Evolutionary conservation across 2,797 vertebrate species (phyloP).

Genomic region (Esox masquinongy): DNA sequence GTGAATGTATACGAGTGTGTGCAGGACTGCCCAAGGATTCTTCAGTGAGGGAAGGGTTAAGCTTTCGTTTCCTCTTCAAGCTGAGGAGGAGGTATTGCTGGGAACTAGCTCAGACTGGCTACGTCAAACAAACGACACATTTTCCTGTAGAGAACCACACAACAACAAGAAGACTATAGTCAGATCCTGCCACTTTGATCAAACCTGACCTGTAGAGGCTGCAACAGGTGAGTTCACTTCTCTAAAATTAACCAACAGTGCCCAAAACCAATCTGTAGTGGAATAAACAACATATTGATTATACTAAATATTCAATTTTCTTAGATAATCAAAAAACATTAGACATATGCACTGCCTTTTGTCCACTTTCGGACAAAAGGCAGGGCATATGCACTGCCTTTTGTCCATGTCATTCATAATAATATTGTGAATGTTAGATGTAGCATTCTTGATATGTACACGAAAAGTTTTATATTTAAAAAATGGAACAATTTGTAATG

Average conservation of each 20-base stretch:
- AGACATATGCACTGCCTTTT: too few species aligned
- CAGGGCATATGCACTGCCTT: too few species aligned
- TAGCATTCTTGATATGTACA: too few species aligned
- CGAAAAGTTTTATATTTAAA: too few species aligned
- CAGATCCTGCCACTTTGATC: background rate
- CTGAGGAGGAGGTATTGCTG: background rate
- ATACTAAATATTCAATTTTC: background rate
- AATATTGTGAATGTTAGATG: too few species aligned
- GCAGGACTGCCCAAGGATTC: background rate
- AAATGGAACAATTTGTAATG: too few species aligned
- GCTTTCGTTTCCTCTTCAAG: background rate
- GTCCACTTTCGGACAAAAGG: too few species aligned
- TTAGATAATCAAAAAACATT: background rate
- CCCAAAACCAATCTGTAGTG: background rate
- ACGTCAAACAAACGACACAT: background rate
- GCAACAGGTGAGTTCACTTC: background rate
- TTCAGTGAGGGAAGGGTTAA: slow-evolving; percentile 8
- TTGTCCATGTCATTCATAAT: too few species aligned
- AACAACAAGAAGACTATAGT: background rate
- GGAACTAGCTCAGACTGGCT: background rate
- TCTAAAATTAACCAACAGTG: background rate
- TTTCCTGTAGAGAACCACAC: background rate
- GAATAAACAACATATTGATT: background rate
- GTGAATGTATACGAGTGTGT: background rate
- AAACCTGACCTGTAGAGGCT: background rate